Conservation (phyloP, 2,888 invertebrate species). For the Coenonympha glycerion region DNA sequence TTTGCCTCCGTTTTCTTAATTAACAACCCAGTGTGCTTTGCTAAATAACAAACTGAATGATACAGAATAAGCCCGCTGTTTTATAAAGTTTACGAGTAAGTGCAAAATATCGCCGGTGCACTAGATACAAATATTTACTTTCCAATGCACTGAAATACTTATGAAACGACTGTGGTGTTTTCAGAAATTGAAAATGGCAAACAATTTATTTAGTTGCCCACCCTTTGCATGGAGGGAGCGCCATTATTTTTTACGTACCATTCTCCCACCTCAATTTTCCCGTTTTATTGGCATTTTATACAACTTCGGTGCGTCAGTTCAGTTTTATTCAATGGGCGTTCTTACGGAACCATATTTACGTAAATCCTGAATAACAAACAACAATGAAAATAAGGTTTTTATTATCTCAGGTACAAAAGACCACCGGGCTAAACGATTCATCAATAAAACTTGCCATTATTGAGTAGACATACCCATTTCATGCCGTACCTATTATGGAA, state of each 20-base stretch:
- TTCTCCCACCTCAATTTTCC: slow-evolving; percentile 62
- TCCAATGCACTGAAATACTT: slow-evolving; percentile 11
- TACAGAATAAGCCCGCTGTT: too few relatives aligned
- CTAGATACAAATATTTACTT: neutral
- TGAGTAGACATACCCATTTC: neutral
- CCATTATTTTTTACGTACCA: slow-evolving; percentile 67
- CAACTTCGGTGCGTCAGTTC: slow-evolving; percentile 47
- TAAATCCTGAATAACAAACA: slow-evolving; percentile 9
- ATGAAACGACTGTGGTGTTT: slow-evolving; percentile 33
- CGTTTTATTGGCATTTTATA: slow-evolving; percentile 63
- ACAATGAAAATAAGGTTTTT: slow-evolving; percentile 7
- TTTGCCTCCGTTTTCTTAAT: too few relatives aligned
- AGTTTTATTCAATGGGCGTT: slow-evolving; percentile 30
- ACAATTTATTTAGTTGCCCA: slow-evolving; percentile 63
- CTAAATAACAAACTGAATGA: too few relatives aligned
- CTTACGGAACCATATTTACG: slow-evolving; percentile 24
- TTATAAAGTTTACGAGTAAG: neutral
- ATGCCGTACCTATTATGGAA: neutral
- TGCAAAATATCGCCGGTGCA: neutral
- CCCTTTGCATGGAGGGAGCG: slow-evolving; percentile 49
- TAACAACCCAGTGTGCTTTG: too few relatives aligned
- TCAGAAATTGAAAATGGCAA: slow-evolving; percentile 64
- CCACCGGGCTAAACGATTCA: neutral
- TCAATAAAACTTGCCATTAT: neutral
- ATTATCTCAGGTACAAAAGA: neutral